Conservation (phyloP, 2,113 vertebrate genomes). For the Antechinus stuartii region DNA sequence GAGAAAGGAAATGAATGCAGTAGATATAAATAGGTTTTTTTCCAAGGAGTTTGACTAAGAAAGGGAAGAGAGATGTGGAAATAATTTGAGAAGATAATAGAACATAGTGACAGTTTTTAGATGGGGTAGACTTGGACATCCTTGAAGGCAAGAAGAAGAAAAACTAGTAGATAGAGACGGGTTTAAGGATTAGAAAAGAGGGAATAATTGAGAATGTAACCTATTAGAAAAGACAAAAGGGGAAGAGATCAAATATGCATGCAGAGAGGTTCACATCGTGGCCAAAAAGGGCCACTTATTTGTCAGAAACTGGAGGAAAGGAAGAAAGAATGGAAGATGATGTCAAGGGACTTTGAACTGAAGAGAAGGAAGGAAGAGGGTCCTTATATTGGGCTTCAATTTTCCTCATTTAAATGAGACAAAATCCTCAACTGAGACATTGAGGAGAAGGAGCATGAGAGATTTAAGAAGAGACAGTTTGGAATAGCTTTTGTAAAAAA, state of each 20-base stretch:
- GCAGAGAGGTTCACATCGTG: background rate
- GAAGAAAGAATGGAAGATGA: background rate
- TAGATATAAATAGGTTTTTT: background rate
- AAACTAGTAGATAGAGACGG: background rate
- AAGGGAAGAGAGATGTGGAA: background rate
- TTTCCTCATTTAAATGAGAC: background rate
- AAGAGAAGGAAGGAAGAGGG: background rate
- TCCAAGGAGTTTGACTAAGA: background rate
- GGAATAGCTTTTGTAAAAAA: background rate
- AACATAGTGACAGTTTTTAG: background rate
- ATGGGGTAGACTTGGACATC: background rate
- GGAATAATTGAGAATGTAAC: background rate
- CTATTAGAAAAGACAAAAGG: background rate
- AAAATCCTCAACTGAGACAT: background rate
- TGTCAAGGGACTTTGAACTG: background rate
- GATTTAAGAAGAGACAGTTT: background rate
- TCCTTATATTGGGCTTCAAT: background rate
- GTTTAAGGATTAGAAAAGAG: background rate
- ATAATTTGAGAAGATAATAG: background rate
- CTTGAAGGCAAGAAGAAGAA: background rate
- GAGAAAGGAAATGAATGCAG: background rate
- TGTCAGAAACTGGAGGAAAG: background rate
- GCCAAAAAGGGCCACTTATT: background rate
- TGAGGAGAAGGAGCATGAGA: background rate
- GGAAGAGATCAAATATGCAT: background rate